Conservation (phyloP, 1,140 invertebrate genomes). For the Mactra quadrangularis region DNA sequence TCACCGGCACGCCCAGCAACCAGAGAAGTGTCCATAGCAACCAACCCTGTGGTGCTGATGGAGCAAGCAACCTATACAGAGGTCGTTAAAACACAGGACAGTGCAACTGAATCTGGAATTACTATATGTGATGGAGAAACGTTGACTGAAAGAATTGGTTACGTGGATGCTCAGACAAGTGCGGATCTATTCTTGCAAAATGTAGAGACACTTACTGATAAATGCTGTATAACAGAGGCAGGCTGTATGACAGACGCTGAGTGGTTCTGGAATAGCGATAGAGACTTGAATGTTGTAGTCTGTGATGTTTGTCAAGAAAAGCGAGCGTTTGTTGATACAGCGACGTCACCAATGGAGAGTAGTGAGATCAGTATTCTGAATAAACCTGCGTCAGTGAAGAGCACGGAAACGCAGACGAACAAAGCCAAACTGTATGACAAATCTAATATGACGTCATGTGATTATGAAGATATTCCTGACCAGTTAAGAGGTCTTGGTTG, state of each 20-base stretch:
- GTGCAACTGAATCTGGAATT: conserved; percentile 70
- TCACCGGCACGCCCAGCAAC: conserved; percentile 73
- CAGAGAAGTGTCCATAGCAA: conserved; percentile 73
- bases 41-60: conserved; percentile 69
- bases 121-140: conserved; percentile 77
- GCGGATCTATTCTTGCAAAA: conserved; percentile 68
- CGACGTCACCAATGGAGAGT: conserved; percentile 37
- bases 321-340: conserved; percentile 40
- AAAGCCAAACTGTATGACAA: conserved; percentile 70
- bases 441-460: conserved; percentile 71
- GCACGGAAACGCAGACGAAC: conserved; percentile 71
- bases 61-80: conserved; percentile 77
- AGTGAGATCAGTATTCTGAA: background rate
- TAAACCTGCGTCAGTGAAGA: conserved; percentile 47
- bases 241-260: conserved; percentile 63
- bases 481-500: conserved; percentile 49
- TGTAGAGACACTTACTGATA: conserved; percentile 71
- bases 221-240: conserved; percentile 55
- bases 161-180: conserved; percentile 75
- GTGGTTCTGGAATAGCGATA: conserved; percentile 44
- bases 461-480: conserved; percentile 63
- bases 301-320: conserved; percentile 51
- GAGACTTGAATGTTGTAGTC: conserved; percentile 53
- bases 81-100: conserved; percentile 68
- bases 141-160: conserved; percentile 70